phyloP scores from a whole-genome alignment of 2,113 vertebrate species.

The Cyrtonyx montezumae region DNA sequence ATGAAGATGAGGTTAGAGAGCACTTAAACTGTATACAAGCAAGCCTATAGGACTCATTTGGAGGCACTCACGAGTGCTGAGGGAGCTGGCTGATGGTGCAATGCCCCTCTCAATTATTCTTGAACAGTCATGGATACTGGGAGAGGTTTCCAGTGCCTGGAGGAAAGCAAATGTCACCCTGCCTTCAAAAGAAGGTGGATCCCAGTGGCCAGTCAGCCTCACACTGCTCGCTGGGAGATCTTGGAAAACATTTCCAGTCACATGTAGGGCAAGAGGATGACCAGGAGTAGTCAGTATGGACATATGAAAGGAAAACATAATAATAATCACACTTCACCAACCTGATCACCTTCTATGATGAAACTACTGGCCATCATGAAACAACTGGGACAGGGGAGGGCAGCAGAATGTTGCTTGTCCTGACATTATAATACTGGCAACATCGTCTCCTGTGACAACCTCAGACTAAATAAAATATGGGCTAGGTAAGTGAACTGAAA shows the following conservation, averaged over 20 bases:
- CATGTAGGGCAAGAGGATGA: neutral
- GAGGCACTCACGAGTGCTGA: fast-evolving
- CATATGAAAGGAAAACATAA: too few relatives aligned
- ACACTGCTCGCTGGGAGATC: neutral
- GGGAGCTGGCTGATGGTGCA: too few relatives aligned
- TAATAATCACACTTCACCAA: neutral
- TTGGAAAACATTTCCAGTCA: neutral
- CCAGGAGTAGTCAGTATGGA: neutral
- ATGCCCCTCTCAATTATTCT: too few relatives aligned
- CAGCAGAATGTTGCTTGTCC: neutral
- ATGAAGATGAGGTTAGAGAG: neutral
- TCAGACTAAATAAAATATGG: neutral
- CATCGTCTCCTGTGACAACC: neutral
- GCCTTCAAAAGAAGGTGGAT: neutral
- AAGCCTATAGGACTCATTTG: neutral
- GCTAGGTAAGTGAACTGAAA: neutral
- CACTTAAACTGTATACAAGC: neutral
- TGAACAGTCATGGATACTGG: neutral
- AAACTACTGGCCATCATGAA: neutral
- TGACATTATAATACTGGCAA: neutral
- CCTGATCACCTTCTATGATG: neutral
- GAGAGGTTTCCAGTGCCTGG: neutral
- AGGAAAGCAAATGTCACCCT: neutral
- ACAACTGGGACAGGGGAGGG: neutral
- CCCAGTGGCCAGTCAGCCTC: neutral